Percentiles rank a stretch among this genome's conserved stretches.
phyloP scores from a whole-genome alignment of 1,140 invertebrate genomes.

The Tetramorium simillimum region DNA sequence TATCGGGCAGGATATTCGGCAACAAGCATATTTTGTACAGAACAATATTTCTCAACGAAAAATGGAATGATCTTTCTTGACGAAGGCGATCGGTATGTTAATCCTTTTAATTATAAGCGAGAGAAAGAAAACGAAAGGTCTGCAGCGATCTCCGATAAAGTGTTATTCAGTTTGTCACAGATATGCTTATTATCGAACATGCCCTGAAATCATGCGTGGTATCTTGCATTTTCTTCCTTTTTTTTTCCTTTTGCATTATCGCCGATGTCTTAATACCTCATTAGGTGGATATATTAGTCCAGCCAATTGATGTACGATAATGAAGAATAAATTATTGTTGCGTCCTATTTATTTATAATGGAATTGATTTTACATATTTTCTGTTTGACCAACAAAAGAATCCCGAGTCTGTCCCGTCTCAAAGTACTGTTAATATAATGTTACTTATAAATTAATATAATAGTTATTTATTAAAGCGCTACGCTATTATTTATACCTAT shows the following conservation, averaged over 20 bases:
- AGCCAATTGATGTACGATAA: slow-evolving; percentile 65
- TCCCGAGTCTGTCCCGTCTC: slow-evolving; percentile 2
- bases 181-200: slow-evolving; percentile 28
- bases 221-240: slow-evolving; percentile 32
- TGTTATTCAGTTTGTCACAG: not conserved
- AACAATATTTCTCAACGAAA: not conserved
- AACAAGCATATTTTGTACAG: not conserved
- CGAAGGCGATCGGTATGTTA: not conserved
- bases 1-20: slow-evolving; percentile 1
- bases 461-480: not conserved
- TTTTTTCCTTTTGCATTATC: slow-evolving; percentile 18
- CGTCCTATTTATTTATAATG: slow-evolving; percentile 74
- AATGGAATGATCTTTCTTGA: not conserved
- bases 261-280: slow-evolving; percentile 66
- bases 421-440: not conserved
- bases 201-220: slow-evolving; percentile 19
- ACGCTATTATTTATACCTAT: not conserved
- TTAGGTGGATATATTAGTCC: slow-evolving; percentile 41
- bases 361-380: slow-evolving; percentile 16
- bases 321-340: slow-evolving; percentile 74
- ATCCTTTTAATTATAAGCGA: not conserved
- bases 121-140: not conserved
- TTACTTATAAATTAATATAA: not conserved
- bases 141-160: not conserved
- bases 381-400: not conserved